phyloP scores from a whole-genome alignment of 1,140 invertebrate genomes.

The Anoplolepis gracilipes region DNA sequence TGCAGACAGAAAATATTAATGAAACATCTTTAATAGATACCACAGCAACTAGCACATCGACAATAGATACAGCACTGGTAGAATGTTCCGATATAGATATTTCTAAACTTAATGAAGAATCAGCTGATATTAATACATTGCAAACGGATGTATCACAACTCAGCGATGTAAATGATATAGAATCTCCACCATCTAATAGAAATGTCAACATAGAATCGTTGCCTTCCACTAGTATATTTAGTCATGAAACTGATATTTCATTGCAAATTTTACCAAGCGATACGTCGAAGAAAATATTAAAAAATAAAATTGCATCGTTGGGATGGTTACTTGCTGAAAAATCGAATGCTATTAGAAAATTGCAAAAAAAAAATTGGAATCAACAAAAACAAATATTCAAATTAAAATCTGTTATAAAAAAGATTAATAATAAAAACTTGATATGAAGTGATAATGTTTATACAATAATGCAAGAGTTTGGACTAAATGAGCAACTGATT shows the following conservation, averaged over 20 bases:
- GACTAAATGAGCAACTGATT: slow-evolving; percentile 24
- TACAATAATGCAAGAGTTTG: slow-evolving; percentile 16
- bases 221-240: not conserved
- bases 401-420: slow-evolving; percentile 11
- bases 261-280: not conserved
- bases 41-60: not conserved
- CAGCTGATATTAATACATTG: not conserved
- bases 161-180: not conserved
- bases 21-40: not conserved
- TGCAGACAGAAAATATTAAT: not conserved
- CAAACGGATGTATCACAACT: not conserved
- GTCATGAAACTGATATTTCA: not conserved
- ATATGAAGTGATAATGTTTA: not conserved
- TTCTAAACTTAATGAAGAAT: not conserved
- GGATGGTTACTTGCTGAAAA: not conserved
- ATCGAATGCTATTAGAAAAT: not conserved
- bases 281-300: slow-evolving; percentile 10
- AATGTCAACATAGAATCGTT: not conserved
- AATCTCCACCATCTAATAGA: not conserved
- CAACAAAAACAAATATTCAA: slow-evolving; percentile 19
- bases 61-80: not conserved
- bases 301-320: not conserved
- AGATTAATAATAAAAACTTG: not conserved
- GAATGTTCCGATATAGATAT: not conserved
- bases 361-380: slow-evolving; percentile 11